Conservation (phyloP, 2,113 vertebrate genomes). For the Pelodiscus sinensis region DNA sequence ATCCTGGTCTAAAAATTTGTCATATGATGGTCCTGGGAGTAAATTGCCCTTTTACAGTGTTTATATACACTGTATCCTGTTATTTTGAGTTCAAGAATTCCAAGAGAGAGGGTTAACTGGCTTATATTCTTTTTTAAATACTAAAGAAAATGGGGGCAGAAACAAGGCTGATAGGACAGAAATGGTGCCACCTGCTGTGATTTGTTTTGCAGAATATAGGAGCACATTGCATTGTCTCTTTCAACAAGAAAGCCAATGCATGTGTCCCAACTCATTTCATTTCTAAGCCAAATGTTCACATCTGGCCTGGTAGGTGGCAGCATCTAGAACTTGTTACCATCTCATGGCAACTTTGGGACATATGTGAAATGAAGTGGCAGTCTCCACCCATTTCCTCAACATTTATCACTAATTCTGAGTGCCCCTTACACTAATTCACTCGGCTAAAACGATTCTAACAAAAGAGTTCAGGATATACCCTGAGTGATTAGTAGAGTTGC, state of each 20-base stretch:
- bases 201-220: neutral
- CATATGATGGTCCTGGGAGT: neutral
- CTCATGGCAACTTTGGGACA: rapidly evolving
- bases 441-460: neutral
- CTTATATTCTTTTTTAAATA: neutral
- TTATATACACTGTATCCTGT: neutral
- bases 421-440: neutral
- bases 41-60: neutral
- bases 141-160: neutral
- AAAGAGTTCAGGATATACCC: neutral
- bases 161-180: neutral
- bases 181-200: neutral
- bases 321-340: neutral
- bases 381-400: neutral
- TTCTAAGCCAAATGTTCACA: neutral
- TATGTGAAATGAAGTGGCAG: neutral
- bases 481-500: too few relatives aligned
- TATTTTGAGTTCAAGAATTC: neutral
- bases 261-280: neutral
- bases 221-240: neutral
- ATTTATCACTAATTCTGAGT: neutral
- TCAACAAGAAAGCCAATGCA: neutral
- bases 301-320: neutral
- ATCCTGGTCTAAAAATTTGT: neutral
- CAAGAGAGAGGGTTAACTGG: neutral